Percentiles rank a stretch among this genome's conserved stretches.
These are phyloP conservation scores for Rhineura floridana DNA, from an alignment of 2,113 vertebrate species.

Conservation along the genomic window DNA sequence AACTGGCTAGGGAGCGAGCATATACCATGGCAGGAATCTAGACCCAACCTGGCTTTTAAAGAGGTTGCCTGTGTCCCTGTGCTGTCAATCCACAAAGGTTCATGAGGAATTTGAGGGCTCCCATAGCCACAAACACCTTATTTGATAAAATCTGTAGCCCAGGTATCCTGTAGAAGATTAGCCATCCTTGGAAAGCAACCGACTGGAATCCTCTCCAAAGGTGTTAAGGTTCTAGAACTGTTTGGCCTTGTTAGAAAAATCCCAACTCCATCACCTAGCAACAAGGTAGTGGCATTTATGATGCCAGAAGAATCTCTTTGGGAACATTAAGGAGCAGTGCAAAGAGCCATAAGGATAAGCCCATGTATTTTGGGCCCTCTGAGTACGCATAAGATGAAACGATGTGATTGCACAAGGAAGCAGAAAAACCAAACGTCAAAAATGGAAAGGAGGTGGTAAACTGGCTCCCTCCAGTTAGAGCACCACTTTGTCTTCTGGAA, in stretches of 20 bases:
- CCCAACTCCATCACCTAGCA: conserved; percentile 35
- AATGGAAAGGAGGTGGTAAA: conserved; percentile 38
- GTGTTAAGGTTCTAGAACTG: neutral
- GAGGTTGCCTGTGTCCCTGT: too few species aligned
- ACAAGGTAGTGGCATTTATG: conserved; percentile 52
- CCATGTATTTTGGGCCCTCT: neutral
- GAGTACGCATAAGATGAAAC: conserved; percentile 1
- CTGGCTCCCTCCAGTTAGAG: conserved; percentile 10
- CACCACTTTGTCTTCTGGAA: neutral
- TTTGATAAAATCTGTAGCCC: neutral
- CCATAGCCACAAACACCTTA: neutral
- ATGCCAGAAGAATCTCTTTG: conserved; percentile 43
- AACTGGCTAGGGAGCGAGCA: neutral
- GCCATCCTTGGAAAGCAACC: neutral
- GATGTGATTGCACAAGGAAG: neutral
- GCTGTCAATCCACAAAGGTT: neutral
- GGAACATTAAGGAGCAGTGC: conserved; percentile 13
- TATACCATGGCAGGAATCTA: neutral
- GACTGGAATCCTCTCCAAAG: neutral
- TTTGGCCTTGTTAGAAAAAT: neutral
- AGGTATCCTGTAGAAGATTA: neutral
- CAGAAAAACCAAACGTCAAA: conserved; percentile 1
- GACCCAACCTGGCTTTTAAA: too few species aligned
- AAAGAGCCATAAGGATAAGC: neutral
- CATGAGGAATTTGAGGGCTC: neutral